Evolutionary conservation across 2,113 vertebrate genomes (phyloP).

Genomic region (Alaudala cheleensis): DNA sequence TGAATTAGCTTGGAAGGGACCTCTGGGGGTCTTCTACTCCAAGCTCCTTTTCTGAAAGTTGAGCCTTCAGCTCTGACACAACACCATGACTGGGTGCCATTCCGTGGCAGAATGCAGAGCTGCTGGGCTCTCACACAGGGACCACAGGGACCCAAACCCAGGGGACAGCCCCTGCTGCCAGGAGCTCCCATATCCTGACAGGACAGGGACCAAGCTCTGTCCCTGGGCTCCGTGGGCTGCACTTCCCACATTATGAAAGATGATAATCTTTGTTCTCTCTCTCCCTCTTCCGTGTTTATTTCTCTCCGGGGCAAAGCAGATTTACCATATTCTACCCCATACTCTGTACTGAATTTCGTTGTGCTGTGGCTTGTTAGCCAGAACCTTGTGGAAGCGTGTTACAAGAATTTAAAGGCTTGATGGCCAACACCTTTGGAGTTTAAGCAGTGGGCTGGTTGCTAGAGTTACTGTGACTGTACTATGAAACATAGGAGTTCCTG

Average conservation of each 20-base stretch:
- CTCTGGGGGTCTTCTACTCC: not conserved
- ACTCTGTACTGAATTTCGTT: not conserved
- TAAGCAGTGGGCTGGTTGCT: not conserved
- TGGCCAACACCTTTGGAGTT: not conserved
- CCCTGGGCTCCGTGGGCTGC: accelerated
- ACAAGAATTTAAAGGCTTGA: not conserved
- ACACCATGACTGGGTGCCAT: not conserved
- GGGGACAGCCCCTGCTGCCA: not conserved
- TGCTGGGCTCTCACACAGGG: not conserved
- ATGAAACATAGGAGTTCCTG: not conserved
- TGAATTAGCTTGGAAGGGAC: not conserved
- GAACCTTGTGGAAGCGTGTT: not conserved
- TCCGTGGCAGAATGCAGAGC: not conserved
- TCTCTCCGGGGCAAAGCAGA: not conserved
- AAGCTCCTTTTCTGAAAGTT: not conserved
- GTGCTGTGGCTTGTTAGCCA: not conserved
- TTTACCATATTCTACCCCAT: not conserved
- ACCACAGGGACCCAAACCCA: not conserved
- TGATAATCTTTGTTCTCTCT: not conserved
- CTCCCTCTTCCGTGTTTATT: not conserved
- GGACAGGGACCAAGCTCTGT: too few species aligned
- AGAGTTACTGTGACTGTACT: not conserved
- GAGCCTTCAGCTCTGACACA: not conserved
- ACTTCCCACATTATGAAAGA: too few species aligned
- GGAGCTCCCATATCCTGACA: not conserved